phyloP scores from a whole-genome alignment of 1,140 invertebrate genomes.

The Philotrypesis tridentata region DNA sequence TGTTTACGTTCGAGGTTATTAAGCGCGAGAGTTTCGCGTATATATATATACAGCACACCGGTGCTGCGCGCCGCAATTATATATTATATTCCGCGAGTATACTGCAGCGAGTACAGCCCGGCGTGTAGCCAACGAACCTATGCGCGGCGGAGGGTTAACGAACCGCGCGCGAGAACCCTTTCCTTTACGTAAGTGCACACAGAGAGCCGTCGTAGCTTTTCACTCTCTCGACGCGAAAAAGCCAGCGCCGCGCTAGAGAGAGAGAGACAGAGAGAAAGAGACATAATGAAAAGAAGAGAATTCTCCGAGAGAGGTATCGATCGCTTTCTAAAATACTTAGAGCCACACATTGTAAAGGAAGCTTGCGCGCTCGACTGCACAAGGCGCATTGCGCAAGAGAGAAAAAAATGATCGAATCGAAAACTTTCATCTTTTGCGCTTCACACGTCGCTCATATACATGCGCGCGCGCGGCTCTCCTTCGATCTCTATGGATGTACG shows the following conservation, averaged over 20 bases:
- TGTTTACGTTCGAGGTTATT: too few relatives aligned
- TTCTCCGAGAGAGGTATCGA: conserved; percentile 5
- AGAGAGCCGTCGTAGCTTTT: neutral
- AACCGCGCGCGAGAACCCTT: conserved; percentile 22
- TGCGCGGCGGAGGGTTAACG: conserved; percentile 40
- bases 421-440: conserved; percentile 43
- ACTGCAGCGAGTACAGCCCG: too few relatives aligned
- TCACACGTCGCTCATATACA: conserved; percentile 4
- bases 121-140: too few relatives aligned
- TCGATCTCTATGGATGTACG: neutral
- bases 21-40: too few relatives aligned
- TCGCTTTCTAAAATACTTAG: conserved; percentile 47
- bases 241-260: neutral
- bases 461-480: too few relatives aligned
- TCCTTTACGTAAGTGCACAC: neutral
- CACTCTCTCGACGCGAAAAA: neutral
- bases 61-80: too few relatives aligned
- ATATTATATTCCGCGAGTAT: neutral
- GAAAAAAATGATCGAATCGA: conserved; percentile 27
- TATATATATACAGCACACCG: too few relatives aligned
- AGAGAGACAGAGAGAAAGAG: too few relatives aligned
- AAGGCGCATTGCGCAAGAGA: conserved; percentile 35
- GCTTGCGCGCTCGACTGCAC: neutral
- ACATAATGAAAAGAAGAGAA: conserved; percentile 11
- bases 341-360: conserved; percentile 17